Evolutionary conservation across 2,797 vertebrate species (phyloP).

Genomic region (Ctenosaura bakeri): DNA sequence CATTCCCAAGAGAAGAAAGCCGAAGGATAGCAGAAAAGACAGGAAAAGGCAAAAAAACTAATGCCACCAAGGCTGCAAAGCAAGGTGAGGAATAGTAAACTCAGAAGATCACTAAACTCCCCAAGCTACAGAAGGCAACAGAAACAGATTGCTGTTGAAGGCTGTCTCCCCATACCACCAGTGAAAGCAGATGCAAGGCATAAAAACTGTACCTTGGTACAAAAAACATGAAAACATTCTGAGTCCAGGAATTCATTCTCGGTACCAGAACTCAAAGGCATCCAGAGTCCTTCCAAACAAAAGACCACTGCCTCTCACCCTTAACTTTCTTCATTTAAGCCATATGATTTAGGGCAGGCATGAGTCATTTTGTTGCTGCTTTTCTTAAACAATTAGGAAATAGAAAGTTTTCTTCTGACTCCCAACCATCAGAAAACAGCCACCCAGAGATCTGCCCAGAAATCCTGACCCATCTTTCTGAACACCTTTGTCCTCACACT

Average conservation of each 20-base stretch:
- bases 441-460: background rate
- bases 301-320: background rate
- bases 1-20: slow-evolving; percentile 26
- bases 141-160: background rate
- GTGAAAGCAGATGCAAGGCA: background rate
- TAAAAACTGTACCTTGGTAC: background rate
- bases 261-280: background rate
- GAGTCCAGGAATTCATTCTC: background rate
- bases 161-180: background rate
- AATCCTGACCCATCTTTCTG: background rate
- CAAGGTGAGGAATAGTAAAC: background rate
- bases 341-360: background rate
- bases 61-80: background rate
- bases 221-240: background rate
- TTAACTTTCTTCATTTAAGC: background rate
- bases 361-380: background rate
- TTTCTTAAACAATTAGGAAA: background rate
- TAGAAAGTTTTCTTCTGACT: background rate
- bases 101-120: too few relatives aligned
- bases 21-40: slow-evolving; percentile 6
- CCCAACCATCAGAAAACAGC: background rate
- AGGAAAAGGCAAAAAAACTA: background rate
- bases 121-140: fast-evolving
- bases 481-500: background rate
- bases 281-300: background rate